Conservation (phyloP, 2,888 invertebrate species). For the Ischnus inquisitorius region DNA sequence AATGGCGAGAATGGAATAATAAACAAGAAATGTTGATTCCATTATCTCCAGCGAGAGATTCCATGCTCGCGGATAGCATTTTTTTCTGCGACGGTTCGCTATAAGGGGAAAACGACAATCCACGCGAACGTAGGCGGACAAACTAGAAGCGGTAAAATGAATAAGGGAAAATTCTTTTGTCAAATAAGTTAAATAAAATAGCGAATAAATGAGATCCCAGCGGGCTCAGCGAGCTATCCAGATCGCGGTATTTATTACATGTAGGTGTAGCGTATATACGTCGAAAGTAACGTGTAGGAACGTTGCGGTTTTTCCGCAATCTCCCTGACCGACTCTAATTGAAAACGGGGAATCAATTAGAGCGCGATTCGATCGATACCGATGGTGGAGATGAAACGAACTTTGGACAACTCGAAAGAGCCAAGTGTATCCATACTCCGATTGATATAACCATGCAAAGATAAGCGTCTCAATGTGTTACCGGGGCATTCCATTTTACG, state of each 20-base stretch:
- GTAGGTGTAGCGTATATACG: slow-evolving; percentile 9
- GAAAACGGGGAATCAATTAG: slow-evolving; percentile 60
- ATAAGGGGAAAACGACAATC: too few relatives aligned
- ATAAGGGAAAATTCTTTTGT: neutral
- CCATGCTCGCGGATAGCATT: too few relatives aligned
- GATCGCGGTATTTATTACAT: slow-evolving; percentile 1
- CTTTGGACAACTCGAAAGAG: slow-evolving; percentile 31
- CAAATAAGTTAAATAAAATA: neutral
- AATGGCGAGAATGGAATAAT: too few relatives aligned
- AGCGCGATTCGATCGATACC: slow-evolving; percentile 23
- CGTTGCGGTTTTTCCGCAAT: slow-evolving; percentile 47
- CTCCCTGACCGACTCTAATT: slow-evolving; percentile 55
- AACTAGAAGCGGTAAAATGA: too few relatives aligned
- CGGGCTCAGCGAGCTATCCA: slow-evolving; percentile 16
- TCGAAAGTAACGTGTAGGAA: slow-evolving; percentile 4
- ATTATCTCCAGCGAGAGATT: too few relatives aligned
- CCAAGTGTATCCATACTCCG: slow-evolving; percentile 44
- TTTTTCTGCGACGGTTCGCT: too few relatives aligned
- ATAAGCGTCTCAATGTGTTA: neutral
- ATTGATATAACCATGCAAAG: slow-evolving; percentile 12
- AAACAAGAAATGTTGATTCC: too few relatives aligned
- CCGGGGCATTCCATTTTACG: neutral
- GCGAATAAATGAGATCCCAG: neutral
- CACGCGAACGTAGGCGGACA: too few relatives aligned
- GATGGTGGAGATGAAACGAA: slow-evolving; percentile 45